Evolutionary conservation across 2,888 invertebrate species (phyloP).

Genomic region (Parnassius smintheus): DNA sequence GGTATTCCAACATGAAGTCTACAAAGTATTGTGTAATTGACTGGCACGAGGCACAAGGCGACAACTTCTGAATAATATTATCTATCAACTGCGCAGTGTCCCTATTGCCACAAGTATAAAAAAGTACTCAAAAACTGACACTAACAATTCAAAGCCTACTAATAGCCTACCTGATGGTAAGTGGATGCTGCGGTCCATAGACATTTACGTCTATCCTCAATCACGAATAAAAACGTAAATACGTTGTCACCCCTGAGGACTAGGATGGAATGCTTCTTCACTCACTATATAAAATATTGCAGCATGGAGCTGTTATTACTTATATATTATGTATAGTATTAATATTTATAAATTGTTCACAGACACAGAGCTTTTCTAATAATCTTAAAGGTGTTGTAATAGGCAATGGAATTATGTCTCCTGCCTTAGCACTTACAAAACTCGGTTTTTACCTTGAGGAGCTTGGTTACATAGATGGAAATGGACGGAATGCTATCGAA

Average conservation of each 20-base stretch:
- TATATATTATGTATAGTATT: not conserved
- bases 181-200: no score
- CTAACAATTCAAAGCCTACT: not conserved
- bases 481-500: slow-evolving; percentile 81
- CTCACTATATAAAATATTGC: no score
- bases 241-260: no score
- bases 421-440: slow-evolving; percentile 65
- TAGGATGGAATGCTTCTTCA: no score
- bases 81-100: not conserved
- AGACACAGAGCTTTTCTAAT: slow-evolving; percentile 74
- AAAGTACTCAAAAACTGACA: not conserved
- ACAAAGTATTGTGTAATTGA: not conserved
- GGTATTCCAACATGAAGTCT: not conserved
- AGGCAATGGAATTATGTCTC: slow-evolving; percentile 93
- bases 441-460: slow-evolving; percentile 71
- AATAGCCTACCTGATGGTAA: no score
- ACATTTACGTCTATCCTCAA: no score
- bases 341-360: slow-evolving; percentile 22
- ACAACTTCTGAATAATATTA: not conserved
- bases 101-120: not conserved
- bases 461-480: slow-evolving; percentile 84
- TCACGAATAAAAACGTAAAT: no score
- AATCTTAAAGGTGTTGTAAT: slow-evolving; percentile 88
- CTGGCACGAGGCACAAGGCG: not conserved
- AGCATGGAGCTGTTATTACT: not conserved